Percentiles rank a stretch among this genome's conserved stretches.
Conservation (phyloP, 2,888 invertebrate species). For the Tetragnatha montana region DNA sequence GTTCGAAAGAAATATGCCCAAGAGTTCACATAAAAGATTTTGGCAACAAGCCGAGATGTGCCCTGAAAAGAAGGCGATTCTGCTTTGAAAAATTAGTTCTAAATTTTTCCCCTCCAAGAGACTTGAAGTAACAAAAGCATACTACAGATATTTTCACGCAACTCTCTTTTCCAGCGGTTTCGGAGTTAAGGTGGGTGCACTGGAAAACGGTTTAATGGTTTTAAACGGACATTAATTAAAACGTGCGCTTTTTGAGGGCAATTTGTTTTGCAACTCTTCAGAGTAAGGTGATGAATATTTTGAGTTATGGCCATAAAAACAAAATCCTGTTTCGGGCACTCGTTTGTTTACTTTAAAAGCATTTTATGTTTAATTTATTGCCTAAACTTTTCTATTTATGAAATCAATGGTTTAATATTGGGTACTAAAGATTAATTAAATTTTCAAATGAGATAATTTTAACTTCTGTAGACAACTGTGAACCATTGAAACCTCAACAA, state of each 20-base stretch:
- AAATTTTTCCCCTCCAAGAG: background rate
- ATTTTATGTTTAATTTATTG: no score
- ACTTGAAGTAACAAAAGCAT: background rate
- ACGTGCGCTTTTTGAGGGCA: background rate
- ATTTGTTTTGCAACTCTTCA: no score
- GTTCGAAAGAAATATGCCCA: background rate
- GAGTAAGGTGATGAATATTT: no score
- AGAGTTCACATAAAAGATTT: slow-evolving; percentile 24
- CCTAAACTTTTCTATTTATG: no score
- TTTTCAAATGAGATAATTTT: no score
- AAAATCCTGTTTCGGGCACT: no score
- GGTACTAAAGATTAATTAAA: no score
- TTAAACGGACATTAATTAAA: background rate
- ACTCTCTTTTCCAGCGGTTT: background rate
- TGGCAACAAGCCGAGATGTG: slow-evolving; percentile 20
- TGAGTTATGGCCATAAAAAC: no score
- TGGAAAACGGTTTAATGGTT: background rate
- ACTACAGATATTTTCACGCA: background rate
- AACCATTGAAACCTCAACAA: no score
- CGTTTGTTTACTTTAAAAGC: no score
- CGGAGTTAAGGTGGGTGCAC: background rate
- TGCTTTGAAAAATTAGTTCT: background rate
- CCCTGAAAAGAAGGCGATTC: background rate
- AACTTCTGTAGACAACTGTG: no score
- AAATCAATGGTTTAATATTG: no score